Conservation (phyloP, 1,140 invertebrate species). For the Drosophila punjabiensis region DNA sequence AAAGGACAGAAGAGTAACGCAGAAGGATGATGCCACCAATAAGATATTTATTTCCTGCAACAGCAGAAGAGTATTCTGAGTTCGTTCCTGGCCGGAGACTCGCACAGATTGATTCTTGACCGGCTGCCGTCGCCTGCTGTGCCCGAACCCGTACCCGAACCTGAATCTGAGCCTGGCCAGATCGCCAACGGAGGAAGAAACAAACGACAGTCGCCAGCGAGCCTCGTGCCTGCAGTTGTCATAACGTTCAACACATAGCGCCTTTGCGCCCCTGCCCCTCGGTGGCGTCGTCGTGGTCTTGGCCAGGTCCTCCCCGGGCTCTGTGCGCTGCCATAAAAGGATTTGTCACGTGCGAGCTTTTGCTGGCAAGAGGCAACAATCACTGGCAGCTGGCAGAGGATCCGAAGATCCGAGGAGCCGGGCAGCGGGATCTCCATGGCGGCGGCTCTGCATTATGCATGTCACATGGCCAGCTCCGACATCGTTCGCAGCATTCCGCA, state of each 20-base stretch:
- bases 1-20: neutral
- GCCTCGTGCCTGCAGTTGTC: conserved; percentile 80
- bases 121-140: conserved; percentile 65
- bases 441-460: conserved; percentile 78
- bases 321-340: conserved; percentile 82
- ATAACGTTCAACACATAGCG: conserved; percentile 80
- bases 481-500: conserved; percentile 64
- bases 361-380: conserved; percentile 83
- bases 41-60: neutral
- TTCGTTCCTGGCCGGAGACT: conserved; percentile 3
- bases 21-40: neutral
- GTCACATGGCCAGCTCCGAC: conserved; percentile 46
- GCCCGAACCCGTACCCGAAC: conserved; percentile 27
- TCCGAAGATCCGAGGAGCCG: neutral
- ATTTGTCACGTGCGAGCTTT: conserved; percentile 85
- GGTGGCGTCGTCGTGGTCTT: conserved; percentile 40
- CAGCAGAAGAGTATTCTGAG: conserved; percentile 20
- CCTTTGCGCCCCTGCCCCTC: conserved; percentile 24
- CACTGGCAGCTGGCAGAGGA: conserved; percentile 48
- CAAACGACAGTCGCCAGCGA: conserved; percentile 54
- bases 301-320: conserved; percentile 7
- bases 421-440: conserved; percentile 5
- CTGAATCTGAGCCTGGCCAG: conserved; percentile 32
- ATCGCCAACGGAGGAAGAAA: conserved; percentile 35
- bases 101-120: conserved; percentile 48